Conservation (phyloP, 2,888 invertebrate species). For the Ormyrus labotus region DNA sequence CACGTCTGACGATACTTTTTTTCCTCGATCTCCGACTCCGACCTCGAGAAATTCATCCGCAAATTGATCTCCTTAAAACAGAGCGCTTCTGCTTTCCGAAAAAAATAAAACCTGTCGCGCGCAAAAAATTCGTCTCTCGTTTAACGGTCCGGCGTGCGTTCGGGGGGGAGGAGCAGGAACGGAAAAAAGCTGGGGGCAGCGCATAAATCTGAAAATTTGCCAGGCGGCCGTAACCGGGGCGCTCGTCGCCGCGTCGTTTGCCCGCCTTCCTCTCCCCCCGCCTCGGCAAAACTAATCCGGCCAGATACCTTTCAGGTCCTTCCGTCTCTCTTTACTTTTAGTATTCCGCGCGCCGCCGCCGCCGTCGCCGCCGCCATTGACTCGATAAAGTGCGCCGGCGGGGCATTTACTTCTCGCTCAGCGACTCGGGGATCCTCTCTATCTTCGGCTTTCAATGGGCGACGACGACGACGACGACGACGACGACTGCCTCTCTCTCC, state of each 20-base stretch:
- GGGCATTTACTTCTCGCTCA: too few relatives aligned
- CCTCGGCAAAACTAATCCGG: constrained; percentile 56
- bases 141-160: background rate
- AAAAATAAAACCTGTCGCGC: constrained; percentile 4
- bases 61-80: background rate
- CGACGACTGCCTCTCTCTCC: background rate
- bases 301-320: constrained; percentile 23
- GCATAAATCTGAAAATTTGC: background rate
- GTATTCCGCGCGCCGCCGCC: constrained; percentile 14
- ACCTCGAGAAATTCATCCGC: too few relatives aligned
- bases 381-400: too few relatives aligned
- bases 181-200: background rate
- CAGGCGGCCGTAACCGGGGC: background rate
- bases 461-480: too few relatives aligned
- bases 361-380: background rate
- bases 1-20: too few relatives aligned
- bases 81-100: background rate
- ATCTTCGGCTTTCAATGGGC: constrained; percentile 25
- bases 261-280: constrained; percentile 3
- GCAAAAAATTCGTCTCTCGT: too few relatives aligned
- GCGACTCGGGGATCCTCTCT: background rate
- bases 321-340: constrained; percentile 13
- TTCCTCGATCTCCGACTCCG: too few relatives aligned
- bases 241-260: background rate
- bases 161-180: background rate